These are phyloP conservation scores for Lethrus apterus DNA, from an alignment of 1,140 invertebrate genomes.

Conservation along the genomic window DNA sequence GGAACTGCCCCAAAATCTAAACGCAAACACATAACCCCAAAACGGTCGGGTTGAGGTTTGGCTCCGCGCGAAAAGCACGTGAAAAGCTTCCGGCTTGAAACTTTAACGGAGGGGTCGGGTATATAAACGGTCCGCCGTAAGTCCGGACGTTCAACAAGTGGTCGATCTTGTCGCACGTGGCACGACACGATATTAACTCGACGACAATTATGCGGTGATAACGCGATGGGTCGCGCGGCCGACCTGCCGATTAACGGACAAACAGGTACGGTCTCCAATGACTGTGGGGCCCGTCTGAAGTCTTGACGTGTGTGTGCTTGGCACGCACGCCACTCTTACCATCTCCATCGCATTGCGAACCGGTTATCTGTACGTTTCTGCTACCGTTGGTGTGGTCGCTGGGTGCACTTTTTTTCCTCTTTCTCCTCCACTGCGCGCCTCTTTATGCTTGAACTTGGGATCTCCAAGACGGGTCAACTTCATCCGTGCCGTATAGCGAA, in stretches of 20 bases:
- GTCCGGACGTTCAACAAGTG: conserved; percentile 15
- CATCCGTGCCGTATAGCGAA: not conserved
- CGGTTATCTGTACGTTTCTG: conserved; percentile 22
- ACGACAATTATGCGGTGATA: conserved; percentile 18
- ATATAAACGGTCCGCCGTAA: conserved; percentile 2
- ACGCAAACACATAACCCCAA: not conserved
- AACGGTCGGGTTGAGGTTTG: not conserved
- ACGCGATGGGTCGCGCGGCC: conserved; percentile 7
- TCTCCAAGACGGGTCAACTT: conserved; percentile 1
- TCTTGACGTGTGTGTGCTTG: conserved; percentile 3
- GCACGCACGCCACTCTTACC: conserved; percentile 11
- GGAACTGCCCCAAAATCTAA: conserved; percentile 3
- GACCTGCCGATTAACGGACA: conserved; percentile 5
- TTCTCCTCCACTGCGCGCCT: conserved; percentile 3
- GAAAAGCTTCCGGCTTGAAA: not conserved
- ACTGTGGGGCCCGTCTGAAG: conserved; percentile 15
- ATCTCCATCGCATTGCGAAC: conserved; percentile 20
- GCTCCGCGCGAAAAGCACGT: not conserved
- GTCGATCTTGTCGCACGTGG: conserved; percentile 11
- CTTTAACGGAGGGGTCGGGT: no score
- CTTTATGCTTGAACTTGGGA: no score
- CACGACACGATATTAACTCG: conserved; percentile 16
- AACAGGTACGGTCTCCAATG: conserved; percentile 14
- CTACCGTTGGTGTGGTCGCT: conserved; percentile 21
- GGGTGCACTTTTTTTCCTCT: conserved; percentile 11